phyloP scores from a whole-genome alignment of 2,888 invertebrate species.

The Mechanitis mazaeus region DNA sequence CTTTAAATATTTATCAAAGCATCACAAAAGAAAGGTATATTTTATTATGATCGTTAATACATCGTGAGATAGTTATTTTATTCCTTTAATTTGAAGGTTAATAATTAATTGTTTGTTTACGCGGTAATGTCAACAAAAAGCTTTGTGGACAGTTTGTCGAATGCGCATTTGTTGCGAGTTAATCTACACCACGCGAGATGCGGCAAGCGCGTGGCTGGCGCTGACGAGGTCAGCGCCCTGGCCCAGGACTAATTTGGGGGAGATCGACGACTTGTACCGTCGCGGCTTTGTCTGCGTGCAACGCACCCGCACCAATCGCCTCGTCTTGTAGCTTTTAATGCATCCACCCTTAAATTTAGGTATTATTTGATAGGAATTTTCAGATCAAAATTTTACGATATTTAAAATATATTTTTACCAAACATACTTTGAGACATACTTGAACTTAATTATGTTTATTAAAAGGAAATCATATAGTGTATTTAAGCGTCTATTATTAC shows the following conservation, averaged over 20 bases:
- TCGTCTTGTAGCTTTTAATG: conserved; percentile 11
- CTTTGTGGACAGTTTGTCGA: conserved; percentile 8
- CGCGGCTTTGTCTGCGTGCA: conserved; percentile 65
- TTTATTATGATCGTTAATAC: not conserved
- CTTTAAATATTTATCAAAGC: too few species aligned
- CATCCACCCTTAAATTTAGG: not conserved
- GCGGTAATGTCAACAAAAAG: not conserved
- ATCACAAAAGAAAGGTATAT: too few species aligned
- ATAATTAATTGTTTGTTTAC: conserved; percentile 2
- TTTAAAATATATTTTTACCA: too few species aligned
- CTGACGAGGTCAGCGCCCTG: conserved; percentile 69
- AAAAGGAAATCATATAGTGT: not conserved
- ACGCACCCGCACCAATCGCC: conserved; percentile 38
- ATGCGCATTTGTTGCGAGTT: conserved; percentile 21
- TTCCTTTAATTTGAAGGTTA: not conserved
- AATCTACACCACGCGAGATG: conserved; percentile 28
- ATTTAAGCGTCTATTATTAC: not conserved
- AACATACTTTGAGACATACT: too few species aligned
- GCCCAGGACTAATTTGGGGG: conserved; percentile 76
- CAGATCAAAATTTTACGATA: not conserved
- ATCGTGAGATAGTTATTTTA: not conserved
- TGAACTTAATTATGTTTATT: too few species aligned
- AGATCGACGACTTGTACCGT: conserved; percentile 69
- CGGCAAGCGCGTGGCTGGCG: conserved; percentile 35
- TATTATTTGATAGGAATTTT: not conserved